Evolutionary conservation across 1,140 invertebrate species (phyloP).

Genomic region (Sitophilus oryzae): DNA sequence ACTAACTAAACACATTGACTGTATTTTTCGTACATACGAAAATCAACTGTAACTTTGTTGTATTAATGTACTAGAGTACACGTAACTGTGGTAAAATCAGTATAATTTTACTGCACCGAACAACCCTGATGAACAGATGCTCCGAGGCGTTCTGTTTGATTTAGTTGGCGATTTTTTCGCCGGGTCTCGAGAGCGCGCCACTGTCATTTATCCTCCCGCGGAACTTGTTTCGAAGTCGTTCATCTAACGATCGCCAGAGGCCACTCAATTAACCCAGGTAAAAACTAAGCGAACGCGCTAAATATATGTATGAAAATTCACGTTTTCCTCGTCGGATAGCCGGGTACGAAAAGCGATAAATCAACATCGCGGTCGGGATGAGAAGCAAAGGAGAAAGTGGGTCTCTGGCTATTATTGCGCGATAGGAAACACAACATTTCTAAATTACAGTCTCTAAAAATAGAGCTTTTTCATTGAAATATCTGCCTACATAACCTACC

Average conservation of each 20-base stretch:
- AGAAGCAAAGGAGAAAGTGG: slow-evolving; percentile 14
- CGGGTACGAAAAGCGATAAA: slow-evolving; percentile 7
- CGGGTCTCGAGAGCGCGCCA: not conserved
- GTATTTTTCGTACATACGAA: too few relatives aligned
- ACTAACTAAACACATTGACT: too few relatives aligned
- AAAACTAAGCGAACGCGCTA: not conserved
- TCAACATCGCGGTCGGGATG: slow-evolving; percentile 4
- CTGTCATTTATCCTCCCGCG: not conserved
- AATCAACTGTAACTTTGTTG: too few relatives aligned
- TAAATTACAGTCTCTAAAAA: too few relatives aligned
- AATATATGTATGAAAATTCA: slow-evolving; percentile 19
- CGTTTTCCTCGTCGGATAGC: slow-evolving; percentile 11
- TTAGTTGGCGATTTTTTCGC: not conserved
- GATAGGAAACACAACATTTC: slow-evolving; percentile 15
- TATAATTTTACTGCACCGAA: too few relatives aligned
- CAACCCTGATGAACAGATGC: not conserved
- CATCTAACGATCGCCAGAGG: slow-evolving; percentile 9
- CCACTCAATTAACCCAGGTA: slow-evolving; percentile 16
- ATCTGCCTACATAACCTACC: too few relatives aligned
- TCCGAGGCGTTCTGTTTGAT: not conserved
- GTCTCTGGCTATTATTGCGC: too few relatives aligned
- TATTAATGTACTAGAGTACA: too few relatives aligned
- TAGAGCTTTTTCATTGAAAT: too few relatives aligned
- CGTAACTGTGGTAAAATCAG: too few relatives aligned
- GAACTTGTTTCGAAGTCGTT: not conserved